Evolutionary conservation across 2,113 vertebrate species (phyloP), one percentile per base, ranked within the genome.

Genomic region (Leptosomus discolor): DNA sequence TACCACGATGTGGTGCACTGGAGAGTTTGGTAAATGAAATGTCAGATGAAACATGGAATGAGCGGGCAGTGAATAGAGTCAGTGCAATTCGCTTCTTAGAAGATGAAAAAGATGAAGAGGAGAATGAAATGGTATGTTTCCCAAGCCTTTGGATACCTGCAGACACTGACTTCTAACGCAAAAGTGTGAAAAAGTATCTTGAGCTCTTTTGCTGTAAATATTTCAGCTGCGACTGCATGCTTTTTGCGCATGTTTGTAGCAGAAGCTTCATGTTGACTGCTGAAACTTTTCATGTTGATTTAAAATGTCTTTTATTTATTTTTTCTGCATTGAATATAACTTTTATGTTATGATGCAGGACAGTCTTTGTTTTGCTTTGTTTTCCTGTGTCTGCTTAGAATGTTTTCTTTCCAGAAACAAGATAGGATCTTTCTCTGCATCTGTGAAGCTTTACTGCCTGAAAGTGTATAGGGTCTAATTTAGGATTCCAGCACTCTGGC

Each of bases 1-100:
- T 99, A 27, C 98, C 99, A 27, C 99, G 99, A 90, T 99, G 98
- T 26, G 99, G 99, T 26, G 99, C 98, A 0, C 92, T 99, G 96
- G 99, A 99, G 97, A 99, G 98, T 94, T 94, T 99, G 91, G 99
- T 99, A 77, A 99, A 98, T 20, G 99, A 99, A 30, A 97, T 98
- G 97, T 98, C 98, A 10, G 99, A 99, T 7, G 99, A 99, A 94
- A 98, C 98, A 6, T 99, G 99, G 99, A 99, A 99, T 39, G 98
- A 98, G 94, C 98, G 97, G 50, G 98, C 99, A 12, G 91, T 98
- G 60, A 98, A 99, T 94, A 98, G 99, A 97, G 99, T 99, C 98
- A 99, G 99, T 80, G 98, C 99, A 92, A 99, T 99, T 97, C 99
- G 99, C 70, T 99, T 99, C 97, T 86, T 99, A 79, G 99, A 99